phyloP scores from a whole-genome alignment of 2,888 invertebrate species.

The Megaustenia siamemsis region DNA sequence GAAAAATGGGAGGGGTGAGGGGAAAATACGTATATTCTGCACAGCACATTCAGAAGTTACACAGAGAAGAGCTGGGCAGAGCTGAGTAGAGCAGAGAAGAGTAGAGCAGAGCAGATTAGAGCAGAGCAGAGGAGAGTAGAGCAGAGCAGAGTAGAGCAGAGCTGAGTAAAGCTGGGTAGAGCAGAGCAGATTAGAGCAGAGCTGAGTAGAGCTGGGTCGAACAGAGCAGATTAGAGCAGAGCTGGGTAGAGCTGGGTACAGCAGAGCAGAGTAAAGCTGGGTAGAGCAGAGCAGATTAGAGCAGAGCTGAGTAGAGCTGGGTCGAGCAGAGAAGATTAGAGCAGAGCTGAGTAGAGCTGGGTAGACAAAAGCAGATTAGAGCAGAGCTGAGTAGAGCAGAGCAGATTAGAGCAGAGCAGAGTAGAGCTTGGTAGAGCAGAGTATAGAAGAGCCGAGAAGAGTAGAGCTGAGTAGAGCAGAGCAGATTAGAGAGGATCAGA shows the following conservation, averaged over 20 bases:
- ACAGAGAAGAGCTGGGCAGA: background rate
- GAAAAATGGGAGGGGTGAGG: no score
- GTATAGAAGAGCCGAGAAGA: background rate
- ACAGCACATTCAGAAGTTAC: no score
- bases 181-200: conserved; percentile 20
- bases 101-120: conserved; percentile 5
- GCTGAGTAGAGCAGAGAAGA: background rate
- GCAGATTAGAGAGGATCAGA: background rate
- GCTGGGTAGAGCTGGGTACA: background rate
- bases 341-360: background rate
- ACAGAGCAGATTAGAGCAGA: background rate
- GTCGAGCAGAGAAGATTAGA: background rate
- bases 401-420: conserved; percentile 3
- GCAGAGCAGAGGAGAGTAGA: conserved; percentile 6
- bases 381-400: background rate
- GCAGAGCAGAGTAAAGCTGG: conserved; percentile 2
- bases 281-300: conserved; percentile 26
- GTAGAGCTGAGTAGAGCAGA: background rate
- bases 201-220: no score
- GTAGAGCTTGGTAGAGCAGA: background rate
- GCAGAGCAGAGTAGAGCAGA: conserved; percentile 15
- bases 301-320: background rate
- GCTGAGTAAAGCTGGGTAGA: background rate
- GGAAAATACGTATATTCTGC: no score
- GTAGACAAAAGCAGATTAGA: background rate